Evolutionary conservation across 2,888 invertebrate species (phyloP).

Genomic region (Tenthredo notha): DNA sequence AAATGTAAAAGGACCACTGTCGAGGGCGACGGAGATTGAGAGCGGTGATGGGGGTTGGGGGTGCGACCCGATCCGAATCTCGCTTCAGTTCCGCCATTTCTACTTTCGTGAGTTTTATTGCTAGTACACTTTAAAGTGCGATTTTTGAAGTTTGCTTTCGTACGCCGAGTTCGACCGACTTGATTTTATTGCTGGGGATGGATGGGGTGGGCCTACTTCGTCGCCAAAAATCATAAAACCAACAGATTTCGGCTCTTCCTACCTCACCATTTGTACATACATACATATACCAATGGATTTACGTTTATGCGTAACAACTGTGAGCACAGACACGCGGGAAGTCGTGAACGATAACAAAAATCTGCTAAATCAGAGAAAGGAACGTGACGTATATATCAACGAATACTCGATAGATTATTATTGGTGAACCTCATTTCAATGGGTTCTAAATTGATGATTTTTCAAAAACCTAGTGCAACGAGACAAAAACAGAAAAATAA

Average conservation of each 20-base stretch:
- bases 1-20: conserved; percentile 38
- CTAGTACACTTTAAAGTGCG: conserved; percentile 64
- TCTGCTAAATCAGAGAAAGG: background rate
- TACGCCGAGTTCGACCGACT: conserved; percentile 26
- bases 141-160: conserved; percentile 65
- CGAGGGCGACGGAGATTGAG: conserved; percentile 38
- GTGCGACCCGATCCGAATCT: conserved; percentile 40
- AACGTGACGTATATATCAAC: background rate
- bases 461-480: no score
- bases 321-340: background rate
- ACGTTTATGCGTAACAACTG: background rate
- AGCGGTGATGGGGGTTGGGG: conserved; percentile 21
- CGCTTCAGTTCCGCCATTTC: conserved; percentile 63
- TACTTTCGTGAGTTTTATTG: conserved; percentile 67
- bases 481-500: no score
- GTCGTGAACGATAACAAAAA: conserved; percentile 10
- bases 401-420: background rate
- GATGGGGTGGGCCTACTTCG: conserved; percentile 2
- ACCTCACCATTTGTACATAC: conserved; percentile 1
- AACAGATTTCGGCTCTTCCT: conserved; percentile 37
- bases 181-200: conserved; percentile 42
- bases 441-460: no score
- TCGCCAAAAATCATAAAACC: conserved; percentile 47
- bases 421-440: background rate
- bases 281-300: background rate